Base-by-base conservation (phyloP, 2,113 vertebrate genomes). In the Perccottus glenii region DNA sequence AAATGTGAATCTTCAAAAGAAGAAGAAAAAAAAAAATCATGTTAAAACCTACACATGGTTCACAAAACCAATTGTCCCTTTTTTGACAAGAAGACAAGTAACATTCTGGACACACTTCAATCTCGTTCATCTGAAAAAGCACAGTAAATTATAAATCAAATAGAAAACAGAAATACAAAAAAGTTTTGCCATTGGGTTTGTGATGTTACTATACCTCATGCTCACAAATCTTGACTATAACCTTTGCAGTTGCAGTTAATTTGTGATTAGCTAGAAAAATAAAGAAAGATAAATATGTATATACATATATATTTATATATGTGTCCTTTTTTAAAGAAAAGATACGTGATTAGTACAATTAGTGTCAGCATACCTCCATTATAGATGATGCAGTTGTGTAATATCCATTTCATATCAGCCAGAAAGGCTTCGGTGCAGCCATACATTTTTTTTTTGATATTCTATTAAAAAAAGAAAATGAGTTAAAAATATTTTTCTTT, bases 381-480 rank as follows among this genome's bases (percentile, higher is more conserved):
- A 89, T 99, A 99, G 90, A 99, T 99, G 84, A 99, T 99, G 89
- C 97, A 99, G 89, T 99, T 99, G 93, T 99, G 97, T 77, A 99
- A 93, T 85, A 99, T 99, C 97, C 97, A 98, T 88, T 99, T 99
- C 86, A 96, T 95, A 62, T 99, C 97, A 45, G 97, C 96, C 87
- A 99, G 90, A 91, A 98, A 99, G 70, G 97, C 96, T 92, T 99
- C 97, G 3, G 97, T 99, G 90, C 97, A 99, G 83, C 97, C 97
- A 44, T 96, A 99, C 95, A 98, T 96, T 92, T 96, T 99, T 94
- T 98, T 99, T 88, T 98, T 99, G 78, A 98, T 94, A 83, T 98
- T 99, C 97, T 99, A 80, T 40, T 53, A 50, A 75, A 64, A 62
- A 16, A 70, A 55, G 60, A 58, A 9, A 44, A 33, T 27, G 19